These are phyloP conservation scores for Hydractinia symbiolongicarpus DNA, from an alignment of 30 jellyfish, hydroid and myxozoan species.

Conservation along the genomic window DNA sequence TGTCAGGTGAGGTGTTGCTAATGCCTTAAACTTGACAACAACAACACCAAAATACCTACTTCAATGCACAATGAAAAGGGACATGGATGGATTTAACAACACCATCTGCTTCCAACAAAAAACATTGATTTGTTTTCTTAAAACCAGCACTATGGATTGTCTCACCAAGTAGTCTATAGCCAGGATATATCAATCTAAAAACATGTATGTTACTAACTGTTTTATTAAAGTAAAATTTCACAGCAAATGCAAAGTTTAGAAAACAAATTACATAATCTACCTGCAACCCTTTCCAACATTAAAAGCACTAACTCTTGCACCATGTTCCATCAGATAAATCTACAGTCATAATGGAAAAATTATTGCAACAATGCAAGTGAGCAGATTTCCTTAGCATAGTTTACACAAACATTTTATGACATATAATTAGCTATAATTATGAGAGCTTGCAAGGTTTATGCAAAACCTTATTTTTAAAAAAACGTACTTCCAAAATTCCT, in stretches of 20 bases:
- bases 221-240: too few relatives aligned
- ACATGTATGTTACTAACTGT: background rate
- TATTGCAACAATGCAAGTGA: background rate
- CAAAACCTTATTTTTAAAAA: too few relatives aligned
- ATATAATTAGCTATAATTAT: too few relatives aligned
- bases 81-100: constrained; percentile 52
- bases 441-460: too few relatives aligned
- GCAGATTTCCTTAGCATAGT: background rate
- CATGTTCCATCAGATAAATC: constrained; percentile 97
- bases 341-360: background rate
- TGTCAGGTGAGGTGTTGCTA: too few relatives aligned
- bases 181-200: constrained; percentile 53
- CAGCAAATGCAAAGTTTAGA: too few relatives aligned
- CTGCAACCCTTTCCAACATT: constrained; percentile 93
- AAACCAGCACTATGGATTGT: constrained; percentile 26
- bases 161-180: constrained; percentile 57
- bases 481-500: constrained; percentile 83
- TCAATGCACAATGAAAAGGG: constrained; percentile 89
- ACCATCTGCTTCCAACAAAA: constrained; percentile 60
- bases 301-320: constrained; percentile 92
- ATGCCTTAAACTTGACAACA: too few relatives aligned
- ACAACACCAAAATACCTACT: constrained; percentile 25
- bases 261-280: constrained; percentile 26
- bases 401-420: too few relatives aligned
- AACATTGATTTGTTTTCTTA: constrained; percentile 38